phyloP scores from a whole-genome alignment of 2,797 vertebrate genomes.

The Masticophis lateralis region DNA sequence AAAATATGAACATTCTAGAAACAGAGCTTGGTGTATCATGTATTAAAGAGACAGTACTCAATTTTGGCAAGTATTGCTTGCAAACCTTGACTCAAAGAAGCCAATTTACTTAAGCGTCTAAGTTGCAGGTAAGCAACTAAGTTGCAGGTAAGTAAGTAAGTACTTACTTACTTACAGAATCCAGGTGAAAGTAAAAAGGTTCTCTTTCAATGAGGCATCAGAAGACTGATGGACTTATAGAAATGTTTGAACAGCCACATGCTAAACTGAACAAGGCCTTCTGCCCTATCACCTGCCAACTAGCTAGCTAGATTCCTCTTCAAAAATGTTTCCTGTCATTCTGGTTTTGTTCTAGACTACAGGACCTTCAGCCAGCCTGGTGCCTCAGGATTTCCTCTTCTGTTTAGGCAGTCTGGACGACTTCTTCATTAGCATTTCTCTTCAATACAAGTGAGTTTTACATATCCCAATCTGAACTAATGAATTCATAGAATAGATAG shows the following conservation, averaged over 20 bases:
- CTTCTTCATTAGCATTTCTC: background rate
- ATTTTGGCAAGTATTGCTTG: background rate
- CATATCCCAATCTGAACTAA: background rate
- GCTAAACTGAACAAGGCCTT: background rate
- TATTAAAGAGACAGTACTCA: background rate
- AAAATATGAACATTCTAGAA: no score
- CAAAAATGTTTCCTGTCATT: background rate
- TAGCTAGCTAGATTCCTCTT: background rate
- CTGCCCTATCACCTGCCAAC: background rate
- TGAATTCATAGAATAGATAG: background rate
- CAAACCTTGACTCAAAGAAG: background rate
- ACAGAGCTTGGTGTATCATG: background rate
- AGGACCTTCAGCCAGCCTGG: background rate
- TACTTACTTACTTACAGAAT: background rate
- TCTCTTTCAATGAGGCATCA: background rate
- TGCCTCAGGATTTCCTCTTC: background rate
- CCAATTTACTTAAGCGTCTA: background rate
- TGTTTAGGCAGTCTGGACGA: background rate
- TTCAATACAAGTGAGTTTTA: background rate
- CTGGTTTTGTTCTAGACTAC: background rate
- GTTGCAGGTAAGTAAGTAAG: no score
- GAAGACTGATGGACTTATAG: background rate
- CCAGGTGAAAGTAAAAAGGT: background rate
- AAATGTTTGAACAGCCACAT: background rate
- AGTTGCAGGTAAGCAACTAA: no score